phyloP scores from a whole-genome alignment of 2,888 invertebrate species.

The Ophion obscuratus region DNA sequence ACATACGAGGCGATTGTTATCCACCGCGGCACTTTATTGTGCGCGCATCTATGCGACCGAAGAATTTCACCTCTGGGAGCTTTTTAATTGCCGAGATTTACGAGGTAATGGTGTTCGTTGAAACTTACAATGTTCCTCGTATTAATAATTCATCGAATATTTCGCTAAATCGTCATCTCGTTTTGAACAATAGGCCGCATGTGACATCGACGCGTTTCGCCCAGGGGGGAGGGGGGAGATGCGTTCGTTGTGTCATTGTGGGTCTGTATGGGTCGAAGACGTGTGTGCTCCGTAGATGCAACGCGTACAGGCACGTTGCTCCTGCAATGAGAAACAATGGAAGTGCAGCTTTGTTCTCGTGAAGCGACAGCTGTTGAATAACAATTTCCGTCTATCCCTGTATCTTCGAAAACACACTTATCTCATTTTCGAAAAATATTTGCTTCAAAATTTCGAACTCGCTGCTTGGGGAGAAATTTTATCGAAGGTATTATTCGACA shows the following conservation, averaged over 20 bases:
- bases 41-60: background rate
- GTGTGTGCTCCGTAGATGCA: background rate
- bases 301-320: slow-evolving; percentile 4
- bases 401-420: background rate
- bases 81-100: slow-evolving; percentile 48
- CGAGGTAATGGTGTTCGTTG: slow-evolving; percentile 49
- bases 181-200: slow-evolving; percentile 16
- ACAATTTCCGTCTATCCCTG: slow-evolving; percentile 29
- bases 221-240: background rate
- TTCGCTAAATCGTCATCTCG: slow-evolving; percentile 48
- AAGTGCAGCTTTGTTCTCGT: slow-evolving; percentile 42
- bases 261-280: background rate
- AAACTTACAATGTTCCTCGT: slow-evolving; percentile 19
- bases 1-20: slow-evolving; percentile 28
- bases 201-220: slow-evolving; percentile 39
- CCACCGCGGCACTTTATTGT: slow-evolving; percentile 22
- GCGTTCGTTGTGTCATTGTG: slow-evolving; percentile 12
- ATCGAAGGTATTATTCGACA: background rate
- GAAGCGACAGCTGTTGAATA: slow-evolving; percentile 55
- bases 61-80: slow-evolving; percentile 17
- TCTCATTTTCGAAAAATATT: no score
- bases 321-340: slow-evolving; percentile 21
- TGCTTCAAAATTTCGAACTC: no score
- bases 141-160: slow-evolving; percentile 57
- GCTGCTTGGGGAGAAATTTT: background rate